These are phyloP conservation scores for Dioctria linearis DNA, from an alignment of 2,888 invertebrate genomes.

Conservation along the genomic window DNA sequence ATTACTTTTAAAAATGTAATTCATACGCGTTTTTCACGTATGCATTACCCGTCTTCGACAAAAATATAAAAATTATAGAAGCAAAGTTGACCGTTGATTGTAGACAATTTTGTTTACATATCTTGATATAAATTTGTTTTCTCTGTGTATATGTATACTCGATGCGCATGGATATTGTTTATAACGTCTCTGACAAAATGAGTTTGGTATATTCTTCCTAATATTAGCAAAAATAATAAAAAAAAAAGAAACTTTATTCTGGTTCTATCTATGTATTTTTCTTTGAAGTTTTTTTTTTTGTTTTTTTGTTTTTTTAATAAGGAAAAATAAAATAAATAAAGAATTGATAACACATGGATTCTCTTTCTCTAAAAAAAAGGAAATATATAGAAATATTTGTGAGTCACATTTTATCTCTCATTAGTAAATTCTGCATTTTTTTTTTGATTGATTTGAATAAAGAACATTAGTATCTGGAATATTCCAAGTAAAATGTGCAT, in stretches of 20 bases:
- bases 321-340: constrained; percentile 51
- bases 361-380: constrained; percentile 39
- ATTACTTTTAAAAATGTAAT: too few species aligned
- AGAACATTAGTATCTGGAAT: constrained; percentile 54
- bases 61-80: too few species aligned
- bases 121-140: too few species aligned
- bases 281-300: constrained; percentile 16
- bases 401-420: constrained; percentile 32
- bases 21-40: too few species aligned
- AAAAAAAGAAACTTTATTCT: background rate
- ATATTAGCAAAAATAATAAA: background rate
- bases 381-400: constrained; percentile 52
- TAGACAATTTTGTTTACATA: too few species aligned
- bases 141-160: too few species aligned
- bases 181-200: too few species aligned
- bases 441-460: constrained; percentile 47
- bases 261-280: constrained; percentile 47
- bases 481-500: constrained; percentile 56
- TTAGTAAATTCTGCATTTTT: constrained; percentile 48
- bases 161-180: too few species aligned
- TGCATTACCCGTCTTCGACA: too few species aligned
- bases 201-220: too few species aligned
- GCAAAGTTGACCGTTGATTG: too few species aligned
- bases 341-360: constrained; percentile 39
- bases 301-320: constrained; percentile 3